These are phyloP conservation scores for Isotomurus palustris DNA, from an alignment of 2,888 invertebrate genomes.

Conservation along the genomic window DNA sequence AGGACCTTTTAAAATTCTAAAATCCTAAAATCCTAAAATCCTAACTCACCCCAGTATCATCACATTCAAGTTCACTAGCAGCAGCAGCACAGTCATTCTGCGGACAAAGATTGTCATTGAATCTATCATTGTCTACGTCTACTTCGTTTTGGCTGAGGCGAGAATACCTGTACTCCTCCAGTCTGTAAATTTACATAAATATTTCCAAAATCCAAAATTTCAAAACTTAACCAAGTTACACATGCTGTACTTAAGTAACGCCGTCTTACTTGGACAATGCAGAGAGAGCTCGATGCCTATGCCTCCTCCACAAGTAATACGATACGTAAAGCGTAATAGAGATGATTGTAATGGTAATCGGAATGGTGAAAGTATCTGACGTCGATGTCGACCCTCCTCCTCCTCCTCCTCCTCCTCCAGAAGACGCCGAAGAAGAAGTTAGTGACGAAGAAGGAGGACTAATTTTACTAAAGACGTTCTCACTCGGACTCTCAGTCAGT, in stretches of 20 bases:
- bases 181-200: constrained; percentile 15
- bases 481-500: too few species aligned
- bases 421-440: too few species aligned
- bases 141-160: constrained; percentile 44
- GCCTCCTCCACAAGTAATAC: constrained; percentile 43
- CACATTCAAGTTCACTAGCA: neutral
- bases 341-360: constrained; percentile 38
- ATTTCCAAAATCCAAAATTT: neutral
- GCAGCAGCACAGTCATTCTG: neutral
- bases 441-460: too few species aligned
- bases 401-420: too few species aligned
- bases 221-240: neutral
- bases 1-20: too few species aligned
- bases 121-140: constrained; percentile 40
- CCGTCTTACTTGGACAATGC: constrained; percentile 37
- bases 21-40: too few species aligned
- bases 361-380: constrained; percentile 34
- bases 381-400: too few species aligned
- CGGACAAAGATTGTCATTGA: constrained; percentile 7
- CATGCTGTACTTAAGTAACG: neutral
- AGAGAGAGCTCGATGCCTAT: constrained; percentile 25
- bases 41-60: neutral
- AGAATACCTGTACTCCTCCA: constrained; percentile 45
- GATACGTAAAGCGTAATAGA: constrained; percentile 36
- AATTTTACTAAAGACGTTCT: too few species aligned